These are phyloP conservation scores for Sthenelais limicola DNA, from an alignment of 2,888 invertebrate species.

Conservation along the genomic window DNA sequence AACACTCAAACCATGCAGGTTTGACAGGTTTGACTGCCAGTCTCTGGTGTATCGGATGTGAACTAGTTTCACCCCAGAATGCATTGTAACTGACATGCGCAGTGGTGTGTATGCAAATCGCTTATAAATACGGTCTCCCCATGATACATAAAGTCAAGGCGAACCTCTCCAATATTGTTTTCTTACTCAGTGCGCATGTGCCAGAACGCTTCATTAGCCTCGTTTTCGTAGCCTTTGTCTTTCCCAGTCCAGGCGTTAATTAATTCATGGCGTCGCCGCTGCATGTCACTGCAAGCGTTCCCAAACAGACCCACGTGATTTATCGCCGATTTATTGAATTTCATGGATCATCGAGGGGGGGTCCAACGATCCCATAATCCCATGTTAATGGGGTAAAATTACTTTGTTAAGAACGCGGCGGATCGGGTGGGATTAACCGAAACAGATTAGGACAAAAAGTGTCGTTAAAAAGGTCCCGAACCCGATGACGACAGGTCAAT, in stretches of 20 bases:
- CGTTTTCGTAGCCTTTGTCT: constrained; percentile 13
- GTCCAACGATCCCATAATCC: constrained; percentile 34
- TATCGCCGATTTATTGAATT: constrained; percentile 38
- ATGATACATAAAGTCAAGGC: no score
- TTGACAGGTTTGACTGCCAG: no score
- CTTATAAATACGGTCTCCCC: no score
- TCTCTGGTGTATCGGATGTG: no score
- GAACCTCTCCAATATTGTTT: no score
- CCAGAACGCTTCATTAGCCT: constrained; percentile 3
- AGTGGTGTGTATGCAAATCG: no score
- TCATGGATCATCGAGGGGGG: constrained; percentile 39
- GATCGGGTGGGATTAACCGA: constrained; percentile 37
- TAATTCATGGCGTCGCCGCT: constrained; percentile 23
- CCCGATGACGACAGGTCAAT: no score
- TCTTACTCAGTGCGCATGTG: neutral
- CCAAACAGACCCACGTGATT: constrained; percentile 14
- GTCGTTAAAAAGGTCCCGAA: constrained; percentile 16
- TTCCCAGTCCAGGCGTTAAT: constrained; percentile 26
- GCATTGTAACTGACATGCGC: no score
- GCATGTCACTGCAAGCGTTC: neutral
- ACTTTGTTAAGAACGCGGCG: constrained; percentile 37
- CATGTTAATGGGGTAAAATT: constrained; percentile 37
- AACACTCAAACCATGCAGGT: no score
- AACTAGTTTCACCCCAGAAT: no score
- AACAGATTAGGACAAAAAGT: constrained; percentile 37